Base-by-base conservation (phyloP, 2,797 vertebrate genomes). In the Anomalospiza imberbis region DNA sequence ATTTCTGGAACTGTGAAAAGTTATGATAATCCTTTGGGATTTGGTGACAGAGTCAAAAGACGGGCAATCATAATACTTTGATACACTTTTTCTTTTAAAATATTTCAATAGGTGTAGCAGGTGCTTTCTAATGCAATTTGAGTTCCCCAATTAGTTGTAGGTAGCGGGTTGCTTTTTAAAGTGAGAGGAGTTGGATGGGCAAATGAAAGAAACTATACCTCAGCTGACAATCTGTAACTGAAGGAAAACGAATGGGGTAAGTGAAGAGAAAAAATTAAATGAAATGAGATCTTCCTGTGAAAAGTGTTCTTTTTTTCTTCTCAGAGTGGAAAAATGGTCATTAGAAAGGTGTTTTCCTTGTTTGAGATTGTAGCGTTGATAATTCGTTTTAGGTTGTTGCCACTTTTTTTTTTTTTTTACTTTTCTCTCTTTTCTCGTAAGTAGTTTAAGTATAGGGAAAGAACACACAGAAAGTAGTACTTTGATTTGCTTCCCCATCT, bases 241-340 rank as follows among this genome's bases (percentile, higher is more conserved):
- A 85, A 96, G 93, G 92, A 96, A 97, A 97, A 93, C 51, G 85
- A 97, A 92, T 79, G 70, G 68, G 96, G 78, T 92, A 85, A 96
- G 60, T 86, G 92, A 96, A 95, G 85, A 95, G 91, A 88, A 94
- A 92, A 97, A 97, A 97, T 96, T 96, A 97, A 94, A 95, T 91
- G 97, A 97, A 98, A 98, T 85, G n/a, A 96, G 97, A 98, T 98
- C 96, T 97, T 94, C 97, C 96, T 98, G 97, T 95, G 98, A 98
- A 98, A 97, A 95, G 63, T 36, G 34, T 47, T 47, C 57, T 44
- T 95, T 71, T 91, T 94, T 80, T 29, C 11, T 80, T 91, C 96
- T 95, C 94, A 95, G 95, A 90, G 92, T 90, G 65, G 68, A 96
- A 96, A 93, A 77, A 89, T 22, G 5, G 19, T 80, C 82, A 83